These are phyloP conservation scores for Antidorcas marsupialis DNA, from an alignment of 2,113 vertebrate species.

Conservation along the genomic window DNA sequence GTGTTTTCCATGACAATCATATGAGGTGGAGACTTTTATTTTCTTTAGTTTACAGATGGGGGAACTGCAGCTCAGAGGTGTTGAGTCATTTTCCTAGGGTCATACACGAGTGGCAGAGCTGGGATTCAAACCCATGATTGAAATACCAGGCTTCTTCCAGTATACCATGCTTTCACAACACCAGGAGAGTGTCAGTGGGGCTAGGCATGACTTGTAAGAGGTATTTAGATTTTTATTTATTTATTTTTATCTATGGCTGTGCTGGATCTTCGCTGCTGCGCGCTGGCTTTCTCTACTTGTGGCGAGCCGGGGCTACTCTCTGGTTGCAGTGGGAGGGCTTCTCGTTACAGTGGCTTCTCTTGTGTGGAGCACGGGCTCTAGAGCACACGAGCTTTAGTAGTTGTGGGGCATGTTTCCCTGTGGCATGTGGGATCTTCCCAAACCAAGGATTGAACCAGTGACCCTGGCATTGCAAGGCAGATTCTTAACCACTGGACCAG, in stretches of 20 bases:
- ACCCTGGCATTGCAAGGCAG: neutral
- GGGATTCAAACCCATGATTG: neutral
- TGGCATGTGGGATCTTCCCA: neutral
- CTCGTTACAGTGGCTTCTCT: neutral
- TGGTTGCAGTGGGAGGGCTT: neutral
- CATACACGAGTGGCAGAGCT: neutral
- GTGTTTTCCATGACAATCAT: neutral
- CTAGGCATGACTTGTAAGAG: neutral
- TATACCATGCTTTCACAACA: neutral
- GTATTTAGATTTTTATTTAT: neutral
- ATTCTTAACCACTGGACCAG: neutral
- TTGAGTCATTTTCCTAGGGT: neutral
- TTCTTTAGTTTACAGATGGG: neutral
- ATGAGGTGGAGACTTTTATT: neutral
- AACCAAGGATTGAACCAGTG: neutral
- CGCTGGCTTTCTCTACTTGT: neutral
- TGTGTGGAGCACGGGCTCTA: neutral
- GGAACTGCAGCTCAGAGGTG: neutral
- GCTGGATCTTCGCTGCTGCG: neutral
- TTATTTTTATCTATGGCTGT: neutral
- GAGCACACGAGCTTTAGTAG: neutral
- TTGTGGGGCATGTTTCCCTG: neutral
- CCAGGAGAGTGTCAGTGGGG: neutral
- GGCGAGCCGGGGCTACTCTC: rapidly evolving
- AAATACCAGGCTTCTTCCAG: neutral